Percentiles rank a stretch among this genome's conserved stretches.
These are phyloP conservation scores for Ochotona princeps DNA, from an alignment of 2,113 vertebrate genomes.

Conservation along the genomic window DNA sequence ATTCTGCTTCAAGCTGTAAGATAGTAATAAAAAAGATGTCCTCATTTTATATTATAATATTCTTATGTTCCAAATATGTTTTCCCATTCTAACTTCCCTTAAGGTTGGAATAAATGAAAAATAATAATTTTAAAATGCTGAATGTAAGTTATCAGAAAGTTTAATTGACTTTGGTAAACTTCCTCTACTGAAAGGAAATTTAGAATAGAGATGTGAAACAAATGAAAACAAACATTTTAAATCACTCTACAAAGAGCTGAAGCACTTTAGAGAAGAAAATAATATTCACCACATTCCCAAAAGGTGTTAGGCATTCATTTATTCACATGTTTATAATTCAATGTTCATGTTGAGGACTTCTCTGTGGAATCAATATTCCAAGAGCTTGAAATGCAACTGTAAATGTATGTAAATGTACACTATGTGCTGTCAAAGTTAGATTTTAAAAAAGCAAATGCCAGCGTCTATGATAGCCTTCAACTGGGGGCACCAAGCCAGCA, in stretches of 20 bases:
- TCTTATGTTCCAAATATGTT: conserved; percentile 32
- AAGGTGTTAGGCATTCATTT: background rate
- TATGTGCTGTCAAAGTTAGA: background rate
- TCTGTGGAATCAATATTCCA: background rate
- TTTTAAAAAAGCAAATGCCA: background rate
- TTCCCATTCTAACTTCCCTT: conserved; percentile 51
- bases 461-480: background rate
- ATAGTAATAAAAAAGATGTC: conserved; percentile 60
- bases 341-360: background rate
- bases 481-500: background rate
- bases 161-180: conserved; percentile 52
- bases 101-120: conserved; percentile 65
- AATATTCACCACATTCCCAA: background rate
- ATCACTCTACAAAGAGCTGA: background rate
- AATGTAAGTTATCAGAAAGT: conserved; percentile 56
- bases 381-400: background rate
- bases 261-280: conserved; percentile 23
- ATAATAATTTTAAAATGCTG: too few relatives aligned
- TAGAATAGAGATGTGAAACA: background rate
- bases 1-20: conserved; percentile 51
- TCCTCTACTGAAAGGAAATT: conserved; percentile 16
- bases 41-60: conserved; percentile 59
- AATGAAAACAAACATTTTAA: conserved; percentile 40
- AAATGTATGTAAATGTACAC: background rate
- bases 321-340: background rate